Evolutionary conservation across 2,797 vertebrate species (phyloP), one percentile per base, ranked within the genome.

Genomic region (Ptychadena robeensis): DNA sequence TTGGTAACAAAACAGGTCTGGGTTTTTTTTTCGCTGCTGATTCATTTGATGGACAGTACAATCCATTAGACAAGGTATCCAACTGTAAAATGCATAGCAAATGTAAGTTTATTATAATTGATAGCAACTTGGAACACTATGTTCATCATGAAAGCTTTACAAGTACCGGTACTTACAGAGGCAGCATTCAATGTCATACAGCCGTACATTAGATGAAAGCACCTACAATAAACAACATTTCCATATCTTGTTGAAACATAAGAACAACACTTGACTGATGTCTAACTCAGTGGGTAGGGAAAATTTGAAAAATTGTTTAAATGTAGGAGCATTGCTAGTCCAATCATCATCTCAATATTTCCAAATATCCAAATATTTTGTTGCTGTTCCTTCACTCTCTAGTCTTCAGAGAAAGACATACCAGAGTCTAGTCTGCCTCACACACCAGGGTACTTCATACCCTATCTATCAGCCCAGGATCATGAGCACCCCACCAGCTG

Each of bases 21-120:
- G n/a, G n/a, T n/a, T n/a, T n/a, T 25, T 61, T 28, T 25, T 27
- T 12, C 15, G 28, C n/a, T 28, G 59, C 10, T 61, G 9, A 61
- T 28, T 61, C 59, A 61, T 28, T 28, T 61, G 25, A 61, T 61
- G 59, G 59, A 61, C 27, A 61, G 59, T 10, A 61, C 3, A 61
- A 28, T 28, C 59, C 25, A 61, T 61, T 61, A 61, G 59, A 61
- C 59, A 27, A 61, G n/a, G 59, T 61, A 27, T 61, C 59, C 59
- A 61, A 61, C 59, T 28, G 27, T 61, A 61, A 53, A 61, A 25
- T 27, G 27, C 59, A 61, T 61, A 9, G 44, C 8, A 53, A 53
- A 53, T 53, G 22, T 53, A 53, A 22, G 44, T 22, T 53, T 22
- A 53, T n/a, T 53, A 53, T 53, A 53, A 1, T 18, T 53, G 22